These are phyloP conservation scores for Lepas anatifera DNA, from an alignment of 2,888 invertebrate genomes.

Conservation along the genomic window DNA sequence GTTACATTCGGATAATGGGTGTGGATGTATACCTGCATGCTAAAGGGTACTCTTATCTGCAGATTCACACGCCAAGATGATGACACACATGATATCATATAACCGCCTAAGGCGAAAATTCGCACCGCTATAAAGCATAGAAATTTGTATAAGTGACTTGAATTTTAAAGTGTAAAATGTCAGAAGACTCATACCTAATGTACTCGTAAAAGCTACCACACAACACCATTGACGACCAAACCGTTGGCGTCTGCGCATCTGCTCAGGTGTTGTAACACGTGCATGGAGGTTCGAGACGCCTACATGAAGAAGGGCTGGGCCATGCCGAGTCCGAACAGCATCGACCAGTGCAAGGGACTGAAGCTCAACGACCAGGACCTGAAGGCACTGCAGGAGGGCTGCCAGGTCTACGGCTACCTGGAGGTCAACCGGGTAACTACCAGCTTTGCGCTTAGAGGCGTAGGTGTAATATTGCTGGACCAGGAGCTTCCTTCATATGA, in stretches of 20 bases:
- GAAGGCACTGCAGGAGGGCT: constrained; percentile 81
- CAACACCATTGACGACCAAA: no score
- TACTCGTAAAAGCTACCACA: no score
- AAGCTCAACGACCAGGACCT: constrained; percentile 58
- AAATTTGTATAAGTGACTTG: neutral
- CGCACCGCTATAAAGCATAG: neutral
- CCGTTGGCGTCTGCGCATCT: no score
- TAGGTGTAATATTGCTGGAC: constrained; percentile 20
- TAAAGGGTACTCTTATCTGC: no score
- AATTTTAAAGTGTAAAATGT: no score
- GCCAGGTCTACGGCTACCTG: constrained; percentile 86
- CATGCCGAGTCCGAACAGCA: constrained; percentile 57
- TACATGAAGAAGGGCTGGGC: constrained; percentile 81
- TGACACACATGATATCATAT: no score
- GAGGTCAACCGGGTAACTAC: constrained; percentile 86
- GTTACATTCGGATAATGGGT: no score
- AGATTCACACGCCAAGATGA: no score
- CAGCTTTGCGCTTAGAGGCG: no score
- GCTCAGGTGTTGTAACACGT: constrained; percentile 86
- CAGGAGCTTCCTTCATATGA: neutral
- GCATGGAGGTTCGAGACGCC: constrained; percentile 88
- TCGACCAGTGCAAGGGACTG: constrained; percentile 84
- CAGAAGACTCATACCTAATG: no score
- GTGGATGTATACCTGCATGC: no score
- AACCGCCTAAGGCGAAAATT: no score